These are phyloP conservation scores for Dysidea cf. avara DNA, from an alignment of 37 sponge, comb jelly and placozoan genomes.

Conservation along the genomic window DNA sequence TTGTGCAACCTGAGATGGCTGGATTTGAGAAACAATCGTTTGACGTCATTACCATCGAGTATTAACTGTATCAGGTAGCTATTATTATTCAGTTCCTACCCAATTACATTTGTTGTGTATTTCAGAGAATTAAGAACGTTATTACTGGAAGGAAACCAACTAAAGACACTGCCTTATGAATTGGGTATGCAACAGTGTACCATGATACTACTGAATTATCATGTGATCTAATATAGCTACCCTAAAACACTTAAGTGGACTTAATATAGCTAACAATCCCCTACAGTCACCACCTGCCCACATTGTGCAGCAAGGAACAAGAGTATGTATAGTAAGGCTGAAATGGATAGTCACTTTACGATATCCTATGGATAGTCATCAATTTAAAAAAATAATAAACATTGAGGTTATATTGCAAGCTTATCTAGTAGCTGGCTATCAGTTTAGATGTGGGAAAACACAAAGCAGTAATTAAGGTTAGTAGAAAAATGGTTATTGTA, in stretches of 20 bases:
- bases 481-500: no score
- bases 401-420: no score
- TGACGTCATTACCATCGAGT: slow-evolving; percentile 44
- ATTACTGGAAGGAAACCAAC: slow-evolving; percentile 72
- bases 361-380: no score
- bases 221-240: neutral
- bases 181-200: slow-evolving; percentile 35
- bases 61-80: slow-evolving; percentile 65
- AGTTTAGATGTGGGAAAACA: no score
- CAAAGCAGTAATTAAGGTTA: no score
- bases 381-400: no score
- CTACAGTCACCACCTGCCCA: slow-evolving; percentile 64
- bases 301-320: slow-evolving; percentile 60
- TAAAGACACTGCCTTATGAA: slow-evolving; percentile 65
- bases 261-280: slow-evolving; percentile 70
- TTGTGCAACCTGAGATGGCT: slow-evolving; percentile 73
- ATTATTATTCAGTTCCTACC: slow-evolving; percentile 1
- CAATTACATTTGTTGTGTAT: neutral
- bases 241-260: slow-evolving; percentile 53
- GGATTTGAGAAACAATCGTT: slow-evolving; percentile 81
- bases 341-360: no score
- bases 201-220: neutral
- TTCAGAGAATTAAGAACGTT: slow-evolving; percentile 42
- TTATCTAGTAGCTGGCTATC: no score
- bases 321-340: no score